Evolutionary conservation across 2,797 vertebrate species (phyloP).

Genomic region (Bufotes viridis): DNA sequence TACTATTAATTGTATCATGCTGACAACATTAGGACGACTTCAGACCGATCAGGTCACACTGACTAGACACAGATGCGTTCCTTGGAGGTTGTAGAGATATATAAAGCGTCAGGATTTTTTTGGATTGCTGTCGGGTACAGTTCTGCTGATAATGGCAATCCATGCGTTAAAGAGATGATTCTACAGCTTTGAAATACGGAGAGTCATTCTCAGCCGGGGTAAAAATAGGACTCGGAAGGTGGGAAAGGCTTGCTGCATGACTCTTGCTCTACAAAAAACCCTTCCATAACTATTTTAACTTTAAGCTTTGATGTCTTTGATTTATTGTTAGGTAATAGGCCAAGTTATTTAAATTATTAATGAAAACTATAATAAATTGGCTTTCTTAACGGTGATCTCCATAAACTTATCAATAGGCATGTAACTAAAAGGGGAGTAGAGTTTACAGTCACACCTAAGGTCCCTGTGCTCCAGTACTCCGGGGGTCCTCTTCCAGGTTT

Average conservation of each 20-base stretch:
- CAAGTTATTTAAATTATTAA: neutral
- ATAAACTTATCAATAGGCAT: no score
- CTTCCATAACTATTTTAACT: neutral
- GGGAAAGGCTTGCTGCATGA: constrained; percentile 21
- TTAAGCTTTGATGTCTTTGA: neutral
- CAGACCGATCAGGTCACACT: neutral
- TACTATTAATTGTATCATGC: neutral
- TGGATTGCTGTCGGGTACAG: constrained; percentile 14
- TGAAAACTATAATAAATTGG: no score
- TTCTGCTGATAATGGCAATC: constrained; percentile 45
- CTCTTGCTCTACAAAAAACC: constrained; percentile 7
- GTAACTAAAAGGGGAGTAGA: no score
- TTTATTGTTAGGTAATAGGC: neutral
- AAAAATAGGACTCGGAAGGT: constrained; percentile 46
- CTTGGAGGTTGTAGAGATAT: constrained; percentile 62
- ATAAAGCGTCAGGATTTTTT: neutral
- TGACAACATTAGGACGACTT: neutral
- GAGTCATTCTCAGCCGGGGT: constrained; percentile 32
- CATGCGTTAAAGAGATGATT: constrained; percentile 35
- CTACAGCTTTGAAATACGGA: constrained; percentile 36
- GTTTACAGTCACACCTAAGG: no score
- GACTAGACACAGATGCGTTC: neutral
- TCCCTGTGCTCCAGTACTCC: no score
- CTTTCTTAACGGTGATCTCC: no score
- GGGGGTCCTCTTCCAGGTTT: no score